Percentiles rank a stretch among this genome's conserved stretches.
Conservation (phyloP, 2,888 invertebrate species). For the Zhengitettix transpicula region DNA sequence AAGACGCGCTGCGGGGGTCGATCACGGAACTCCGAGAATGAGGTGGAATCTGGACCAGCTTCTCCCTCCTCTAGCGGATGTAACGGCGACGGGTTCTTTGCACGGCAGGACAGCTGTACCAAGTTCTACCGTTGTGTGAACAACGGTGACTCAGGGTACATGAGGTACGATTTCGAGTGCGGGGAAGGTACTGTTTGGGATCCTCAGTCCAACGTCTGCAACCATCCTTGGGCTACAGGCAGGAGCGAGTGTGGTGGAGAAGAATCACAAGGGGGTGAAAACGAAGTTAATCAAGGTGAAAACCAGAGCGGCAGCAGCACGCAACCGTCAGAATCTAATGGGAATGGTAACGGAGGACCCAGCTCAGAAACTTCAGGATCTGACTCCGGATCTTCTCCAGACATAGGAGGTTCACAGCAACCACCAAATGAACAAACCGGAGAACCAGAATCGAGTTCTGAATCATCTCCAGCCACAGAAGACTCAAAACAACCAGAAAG, state of each 20-base stretch:
- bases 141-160: slow-evolving; percentile 24
- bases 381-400: neutral
- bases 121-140: slow-evolving; percentile 48
- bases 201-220: slow-evolving; percentile 35
- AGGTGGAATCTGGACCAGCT: neutral
- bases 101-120: slow-evolving; percentile 39
- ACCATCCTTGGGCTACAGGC: slow-evolving; percentile 21
- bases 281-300: neutral
- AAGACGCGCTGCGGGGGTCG: neutral
- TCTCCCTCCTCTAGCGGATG: neutral
- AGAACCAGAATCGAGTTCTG: neutral
- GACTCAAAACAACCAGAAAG: no score
- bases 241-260: neutral
- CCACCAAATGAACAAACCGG: neutral
- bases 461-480: neutral
- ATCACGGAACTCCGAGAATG: neutral
- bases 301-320: neutral
- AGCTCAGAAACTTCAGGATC: neutral
- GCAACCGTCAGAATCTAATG: neutral
- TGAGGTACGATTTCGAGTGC: slow-evolving; percentile 34
- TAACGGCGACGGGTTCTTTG: slow-evolving; percentile 39
- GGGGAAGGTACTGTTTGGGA: slow-evolving; percentile 41
- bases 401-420: neutral
- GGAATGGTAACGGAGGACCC: neutral
- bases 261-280: neutral